Evolutionary conservation across 2,797 vertebrate species (phyloP).

Genomic region (Mus caroli): DNA sequence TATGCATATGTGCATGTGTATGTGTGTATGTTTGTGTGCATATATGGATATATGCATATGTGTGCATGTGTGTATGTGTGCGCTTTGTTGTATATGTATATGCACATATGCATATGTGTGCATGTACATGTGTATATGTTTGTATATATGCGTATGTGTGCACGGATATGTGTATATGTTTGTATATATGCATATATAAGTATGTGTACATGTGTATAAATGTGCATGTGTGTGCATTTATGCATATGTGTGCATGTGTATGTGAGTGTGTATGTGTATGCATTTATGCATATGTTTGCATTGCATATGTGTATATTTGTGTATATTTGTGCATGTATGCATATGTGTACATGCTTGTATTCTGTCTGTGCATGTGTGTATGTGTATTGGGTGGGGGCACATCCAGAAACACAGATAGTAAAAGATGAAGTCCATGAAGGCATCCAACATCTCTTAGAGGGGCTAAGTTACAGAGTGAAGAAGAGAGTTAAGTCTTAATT

Average conservation of each 20-base stretch:
- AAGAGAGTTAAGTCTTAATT: conserved; percentile 68
- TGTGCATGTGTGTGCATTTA: neutral
- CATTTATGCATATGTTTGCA: neutral
- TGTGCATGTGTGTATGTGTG: neutral
- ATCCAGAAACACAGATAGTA: neutral
- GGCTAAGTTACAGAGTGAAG: conserved; percentile 3
- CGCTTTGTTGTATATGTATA: neutral
- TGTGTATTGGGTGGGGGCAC: neutral
- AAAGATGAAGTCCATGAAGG: neutral
- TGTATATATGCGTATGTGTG: neutral
- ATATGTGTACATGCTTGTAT: neutral
- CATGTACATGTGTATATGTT: neutral
- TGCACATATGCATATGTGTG: neutral
- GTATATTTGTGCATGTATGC: neutral
- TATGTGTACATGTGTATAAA: neutral
- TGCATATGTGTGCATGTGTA: neutral
- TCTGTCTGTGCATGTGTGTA: neutral
- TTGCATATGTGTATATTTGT: neutral
- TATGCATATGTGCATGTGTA: neutral
- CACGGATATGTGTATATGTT: neutral
- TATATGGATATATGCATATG: neutral
- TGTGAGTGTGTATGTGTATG: neutral
- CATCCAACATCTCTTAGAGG: neutral
- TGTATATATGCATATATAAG: neutral
- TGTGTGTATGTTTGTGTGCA: neutral